Evolutionary conservation across 2,888 invertebrate species (phyloP), one percentile per base, ranked within the genome.

Genomic region (Cataglyphis altisquamis): DNA sequence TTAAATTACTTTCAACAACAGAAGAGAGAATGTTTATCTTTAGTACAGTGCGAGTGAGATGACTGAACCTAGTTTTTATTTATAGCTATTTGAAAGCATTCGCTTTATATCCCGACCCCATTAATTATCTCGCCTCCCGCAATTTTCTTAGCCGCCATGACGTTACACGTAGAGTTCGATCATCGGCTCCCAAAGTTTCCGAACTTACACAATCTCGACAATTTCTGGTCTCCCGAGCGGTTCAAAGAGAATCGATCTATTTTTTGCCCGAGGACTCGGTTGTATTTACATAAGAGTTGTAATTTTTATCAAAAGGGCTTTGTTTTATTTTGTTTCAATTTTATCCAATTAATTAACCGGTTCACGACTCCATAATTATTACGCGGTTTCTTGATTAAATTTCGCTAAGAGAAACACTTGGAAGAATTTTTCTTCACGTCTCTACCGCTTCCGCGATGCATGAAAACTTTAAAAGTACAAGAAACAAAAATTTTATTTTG

Each of bases 161-260:
- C 15, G 45, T 74, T 74, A 32, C 32, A 36, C 75, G n/a, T 25
- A 25, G 25, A 25, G 25, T n/a, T 66, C 67, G 52, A 67, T 77
- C 39, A 67, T 66, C 55, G 52, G 25, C n/a, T 77, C 4, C n/a
- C 25, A 55, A 55, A 67, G 29, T 48, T n/a, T 2, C 39, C 32
- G 15, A 18, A 55, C 36, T 32, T n/a, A 55, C 52, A 5, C 52
- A 15, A 29, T 57, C 32, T 77, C 29, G n/a, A 15, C 21, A 12
- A 78, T 78, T 78, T 78, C 41, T 52, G 12, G 39, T 75, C 52
- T 18, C 52, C n/a, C 55, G 41, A 32, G 67, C 39, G 41, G 4
- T 18, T 75, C 68, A 67, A 68, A 78, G 77, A 41, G 68, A 57
- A 2, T 18, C 70, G 78, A 80, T 70, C 78, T 36, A 36, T 60